Base-by-base conservation (phyloP, 2,113 vertebrate genomes). In the Gracilinanus agilis region DNA sequence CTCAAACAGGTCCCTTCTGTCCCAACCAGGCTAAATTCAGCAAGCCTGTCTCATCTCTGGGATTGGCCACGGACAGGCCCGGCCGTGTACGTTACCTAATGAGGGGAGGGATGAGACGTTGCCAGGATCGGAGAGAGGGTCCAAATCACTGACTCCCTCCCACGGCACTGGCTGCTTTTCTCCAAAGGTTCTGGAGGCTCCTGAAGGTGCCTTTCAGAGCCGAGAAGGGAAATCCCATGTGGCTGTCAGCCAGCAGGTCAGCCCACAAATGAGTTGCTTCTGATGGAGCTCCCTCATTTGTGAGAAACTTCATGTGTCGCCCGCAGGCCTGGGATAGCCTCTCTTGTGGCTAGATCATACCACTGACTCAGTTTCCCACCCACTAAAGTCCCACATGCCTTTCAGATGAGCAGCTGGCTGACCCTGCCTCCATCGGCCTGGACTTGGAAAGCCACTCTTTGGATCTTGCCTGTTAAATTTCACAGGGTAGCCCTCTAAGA, bases 91-190 rank as follows among this genome's bases (percentile, higher is more conserved):
- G 13, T 83, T 21, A 16, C 67, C 67, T 40, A 83, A 83, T 40
- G 67, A 94, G 89, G 89, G 44, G 6, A 94, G 27, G 53, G 24
- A 58, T 91, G 58, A 93, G 92, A 97, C 5, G n/a, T 40, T 83
- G 21, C 67, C 67, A 40, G n/a, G n/a, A 40, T 83, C 67, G 21
- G n/a, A 83, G 67, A 23, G 67, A 83, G 40, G 67, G n/a, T 34
- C 58, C 34, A 13, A 19, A 24, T n/a, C 67, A 40, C 67, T 40
- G 67, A 40, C n/a, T 83, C 67, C 19, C 67, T 83, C 67, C 19
- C 67, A 83, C 67, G 40, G n/a, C 40, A 19, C 67, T 40, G 67
- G n/a, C 16, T 40, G 67, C 67, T 83, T 83, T 40, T 83, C 67
- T 83, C 34, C n/a, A 83, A 83, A n/a, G 67, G 16, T 83, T 83